phyloP scores from a whole-genome alignment of 2,888 invertebrate species.

The Coleophora flavipennella region DNA sequence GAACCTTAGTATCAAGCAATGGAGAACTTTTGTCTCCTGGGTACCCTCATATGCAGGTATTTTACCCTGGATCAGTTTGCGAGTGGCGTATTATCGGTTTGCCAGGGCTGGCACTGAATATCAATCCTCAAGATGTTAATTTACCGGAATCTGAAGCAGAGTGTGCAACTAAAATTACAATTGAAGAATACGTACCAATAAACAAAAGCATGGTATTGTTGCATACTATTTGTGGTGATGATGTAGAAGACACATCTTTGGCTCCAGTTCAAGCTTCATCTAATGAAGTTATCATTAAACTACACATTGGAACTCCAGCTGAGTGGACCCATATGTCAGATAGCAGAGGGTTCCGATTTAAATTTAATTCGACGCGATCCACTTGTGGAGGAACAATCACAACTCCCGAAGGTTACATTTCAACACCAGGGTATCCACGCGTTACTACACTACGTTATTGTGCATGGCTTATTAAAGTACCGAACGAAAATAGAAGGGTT shows the following conservation, averaged over 20 bases:
- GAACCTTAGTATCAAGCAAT: slow-evolving; percentile 71
- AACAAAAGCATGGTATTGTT: slow-evolving; percentile 36
- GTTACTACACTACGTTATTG: slow-evolving; percentile 42
- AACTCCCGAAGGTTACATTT: slow-evolving; percentile 77
- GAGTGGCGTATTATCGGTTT: slow-evolving; percentile 77
- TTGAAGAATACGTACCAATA: slow-evolving; percentile 38
- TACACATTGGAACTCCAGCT: slow-evolving; percentile 38
- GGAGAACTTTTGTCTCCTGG: slow-evolving; percentile 80
- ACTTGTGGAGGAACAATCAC: slow-evolving; percentile 79
- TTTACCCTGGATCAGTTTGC: slow-evolving; percentile 75
- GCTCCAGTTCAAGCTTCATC: slow-evolving; percentile 34
- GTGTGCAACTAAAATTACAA: slow-evolving; percentile 46
- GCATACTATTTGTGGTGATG: slow-evolving; percentile 35
- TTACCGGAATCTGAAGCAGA: slow-evolving; percentile 35
- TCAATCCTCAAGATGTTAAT: slow-evolving; percentile 34
- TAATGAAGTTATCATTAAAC: slow-evolving; percentile 43
- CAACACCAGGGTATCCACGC: slow-evolving; percentile 80
- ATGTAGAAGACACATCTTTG: slow-evolving; percentile 15
- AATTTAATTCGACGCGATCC: slow-evolving; percentile 69
- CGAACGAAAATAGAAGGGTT: slow-evolving; percentile 45
- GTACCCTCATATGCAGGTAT: slow-evolving; percentile 70
- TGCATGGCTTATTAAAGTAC: slow-evolving; percentile 45
- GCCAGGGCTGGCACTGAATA: slow-evolving; percentile 27
- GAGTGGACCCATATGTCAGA: slow-evolving; percentile 34
- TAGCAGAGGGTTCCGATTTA: slow-evolving; percentile 73